phyloP scores from a whole-genome alignment of 2,888 invertebrate species.

The Zygothrica quintamaculata region DNA sequence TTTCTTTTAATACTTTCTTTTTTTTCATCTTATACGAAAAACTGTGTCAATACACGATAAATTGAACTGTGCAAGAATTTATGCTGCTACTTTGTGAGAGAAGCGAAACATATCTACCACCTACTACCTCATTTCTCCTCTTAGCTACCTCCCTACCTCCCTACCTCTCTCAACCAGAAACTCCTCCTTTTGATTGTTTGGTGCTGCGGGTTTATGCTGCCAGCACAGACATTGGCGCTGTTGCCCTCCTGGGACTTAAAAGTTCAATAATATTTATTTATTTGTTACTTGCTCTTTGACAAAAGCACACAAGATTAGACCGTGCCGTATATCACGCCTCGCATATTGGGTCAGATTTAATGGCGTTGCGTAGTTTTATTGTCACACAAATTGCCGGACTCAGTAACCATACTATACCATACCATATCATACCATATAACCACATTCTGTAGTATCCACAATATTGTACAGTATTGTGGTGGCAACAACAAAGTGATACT shows the following conservation, averaged over 20 bases:
- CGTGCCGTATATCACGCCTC: constrained; percentile 67
- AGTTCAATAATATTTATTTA: constrained; percentile 79
- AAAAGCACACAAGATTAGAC: constrained; percentile 72
- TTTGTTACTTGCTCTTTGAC: constrained; percentile 75
- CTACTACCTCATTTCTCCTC: too few species aligned
- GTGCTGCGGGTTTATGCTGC: constrained; percentile 30
- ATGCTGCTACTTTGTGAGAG: constrained; percentile 68
- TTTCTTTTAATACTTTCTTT: constrained; percentile 10
- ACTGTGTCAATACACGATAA: constrained; percentile 76
- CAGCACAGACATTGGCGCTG: constrained; percentile 4
- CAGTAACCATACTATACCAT: neutral
- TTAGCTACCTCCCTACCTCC: too few species aligned
- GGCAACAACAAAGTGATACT: constrained; percentile 8
- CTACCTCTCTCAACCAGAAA: neutral
- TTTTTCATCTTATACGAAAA: constrained; percentile 44
- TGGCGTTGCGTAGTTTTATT: constrained; percentile 62
- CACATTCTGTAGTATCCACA: constrained; percentile 15
- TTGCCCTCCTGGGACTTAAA: constrained; percentile 65
- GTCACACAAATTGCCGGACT: constrained; percentile 39
- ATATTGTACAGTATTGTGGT: constrained; percentile 4
- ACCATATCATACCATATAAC: constrained; percentile 20
- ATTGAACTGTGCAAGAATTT: constrained; percentile 76
- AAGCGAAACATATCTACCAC: constrained; percentile 34
- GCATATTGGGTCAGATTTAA: constrained; percentile 69
- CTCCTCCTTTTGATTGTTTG: constrained; percentile 40